phyloP scores from a whole-genome alignment of 2,888 invertebrate genomes.

The Ormyrus pomaceus region DNA sequence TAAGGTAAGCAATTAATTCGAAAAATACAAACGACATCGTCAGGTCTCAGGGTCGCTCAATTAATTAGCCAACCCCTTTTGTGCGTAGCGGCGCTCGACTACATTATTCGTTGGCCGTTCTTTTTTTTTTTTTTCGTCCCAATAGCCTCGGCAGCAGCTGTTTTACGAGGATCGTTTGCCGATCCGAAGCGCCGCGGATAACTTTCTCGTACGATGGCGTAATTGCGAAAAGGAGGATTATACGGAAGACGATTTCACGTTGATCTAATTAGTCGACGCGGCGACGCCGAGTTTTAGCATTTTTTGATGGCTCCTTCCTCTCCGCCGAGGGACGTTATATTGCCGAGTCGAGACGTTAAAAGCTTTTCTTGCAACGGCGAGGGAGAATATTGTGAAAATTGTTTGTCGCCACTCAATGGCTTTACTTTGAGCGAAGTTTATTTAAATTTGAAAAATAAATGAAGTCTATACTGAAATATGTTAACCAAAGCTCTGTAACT shows the following conservation, averaged over 20 bases:
- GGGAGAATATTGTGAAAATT: no score
- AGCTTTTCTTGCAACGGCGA: neutral
- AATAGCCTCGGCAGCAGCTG: neutral
- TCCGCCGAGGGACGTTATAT: no score
- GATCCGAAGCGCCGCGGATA: neutral
- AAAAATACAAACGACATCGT: constrained; percentile 40
- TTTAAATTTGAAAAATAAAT: no score
- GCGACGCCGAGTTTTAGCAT: constrained; percentile 3
- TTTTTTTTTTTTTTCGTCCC: neutral
- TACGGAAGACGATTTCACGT: neutral
- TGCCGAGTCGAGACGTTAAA: neutral
- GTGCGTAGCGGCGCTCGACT: neutral
- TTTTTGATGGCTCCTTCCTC: neutral
- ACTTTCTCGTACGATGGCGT: constrained; percentile 1
- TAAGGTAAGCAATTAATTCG: constrained; percentile 8
- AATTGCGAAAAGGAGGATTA: constrained; percentile 11
- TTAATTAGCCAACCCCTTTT: constrained; percentile 23
- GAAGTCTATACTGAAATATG: no score
- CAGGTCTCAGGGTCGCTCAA: constrained; percentile 43
- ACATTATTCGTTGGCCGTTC: neutral
- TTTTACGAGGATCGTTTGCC: neutral
- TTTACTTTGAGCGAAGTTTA: no score
- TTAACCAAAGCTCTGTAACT: no score
- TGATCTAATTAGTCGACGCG: constrained; percentile 3
- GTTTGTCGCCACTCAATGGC: no score